Conservation (phyloP, 2,888 invertebrate species). For the Leptinotarsa juncta region DNA sequence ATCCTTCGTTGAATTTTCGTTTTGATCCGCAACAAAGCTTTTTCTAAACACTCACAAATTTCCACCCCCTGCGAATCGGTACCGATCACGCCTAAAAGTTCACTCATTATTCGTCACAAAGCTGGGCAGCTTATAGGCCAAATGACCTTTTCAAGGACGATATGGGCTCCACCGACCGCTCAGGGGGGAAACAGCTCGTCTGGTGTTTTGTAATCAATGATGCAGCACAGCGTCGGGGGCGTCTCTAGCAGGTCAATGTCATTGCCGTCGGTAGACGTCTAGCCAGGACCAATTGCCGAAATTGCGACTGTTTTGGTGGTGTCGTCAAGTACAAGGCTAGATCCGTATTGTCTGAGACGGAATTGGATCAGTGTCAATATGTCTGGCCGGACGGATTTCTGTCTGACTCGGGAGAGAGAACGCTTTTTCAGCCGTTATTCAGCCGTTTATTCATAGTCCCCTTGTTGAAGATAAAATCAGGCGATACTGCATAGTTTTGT, state of each 20-base stretch:
- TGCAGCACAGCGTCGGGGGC: slow-evolving; percentile 51
- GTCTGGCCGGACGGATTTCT: neutral
- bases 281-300: slow-evolving; percentile 33
- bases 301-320: slow-evolving; percentile 20
- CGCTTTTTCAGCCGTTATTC: too few relatives aligned
- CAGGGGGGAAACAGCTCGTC: slow-evolving; percentile 30
- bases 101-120: neutral
- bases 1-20: too few relatives aligned
- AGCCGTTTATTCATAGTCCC: too few relatives aligned
- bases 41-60: neutral
- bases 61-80: neutral
- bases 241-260: slow-evolving; percentile 55
- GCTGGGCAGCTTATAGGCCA: slow-evolving; percentile 1
- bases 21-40: neutral
- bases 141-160: slow-evolving; percentile 14
- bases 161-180: slow-evolving; percentile 9
- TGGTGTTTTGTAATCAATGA: slow-evolving; percentile 53
- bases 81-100: neutral
- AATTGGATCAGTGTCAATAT: slow-evolving; percentile 16
- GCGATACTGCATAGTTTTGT: too few relatives aligned
- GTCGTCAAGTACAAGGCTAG: slow-evolving; percentile 13
- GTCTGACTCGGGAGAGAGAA: too few relatives aligned
- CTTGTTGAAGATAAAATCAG: too few relatives aligned
- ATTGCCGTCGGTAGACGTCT: slow-evolving; percentile 50
- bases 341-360: slow-evolving; percentile 18